Base-by-base conservation (phyloP, 1,140 invertebrate species). In the Tribolium madens region DNA sequence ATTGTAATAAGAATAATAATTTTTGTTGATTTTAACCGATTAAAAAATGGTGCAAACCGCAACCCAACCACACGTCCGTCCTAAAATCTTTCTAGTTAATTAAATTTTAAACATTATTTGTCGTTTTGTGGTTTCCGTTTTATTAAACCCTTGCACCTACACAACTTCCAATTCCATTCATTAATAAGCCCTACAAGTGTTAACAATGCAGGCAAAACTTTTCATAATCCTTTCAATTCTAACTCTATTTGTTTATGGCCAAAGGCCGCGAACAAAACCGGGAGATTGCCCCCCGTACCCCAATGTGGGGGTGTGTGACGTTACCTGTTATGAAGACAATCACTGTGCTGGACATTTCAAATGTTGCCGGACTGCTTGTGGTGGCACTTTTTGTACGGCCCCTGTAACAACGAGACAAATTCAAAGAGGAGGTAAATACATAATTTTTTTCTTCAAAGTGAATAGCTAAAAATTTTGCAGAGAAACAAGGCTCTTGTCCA, bases 361-460 rank as follows among this genome's bases (percentile, higher is more conserved):
- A 53, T 79, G 78, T 26, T 79, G 78, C 33, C 69, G 72, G 17
- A 79, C 78, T 6, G 21, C 64, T 6, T 79, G 78, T 26, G 75
- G 76, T 0, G 78, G 78, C 7, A 71, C 76, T 7, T 60, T 75
- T 17, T 79, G 78, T 48, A 42, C 71, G 0, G 6, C 10, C 26
- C 76, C 78, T 15, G 46, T 77, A 0, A 52, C 52, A 4, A 31
- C 50, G 6, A 74, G 73, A 4, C 3, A 10, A 6, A 3, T 13
- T 10, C 73, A 60, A 33, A 60, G 14, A 3, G n/a, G 14, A 74
- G 53, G 50, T 73, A 31, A 15, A 50, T 13, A 57, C 31, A 21
- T 9, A 64, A 33, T n/a, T 33, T 64, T 64, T 13, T 46, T n/a
- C n/a, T n/a, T 47, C 0, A 14, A 7, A 17, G 69, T n/a, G n/a